Conservation (phyloP, 1,140 invertebrate species). For the Zaprionus africanus region DNA sequence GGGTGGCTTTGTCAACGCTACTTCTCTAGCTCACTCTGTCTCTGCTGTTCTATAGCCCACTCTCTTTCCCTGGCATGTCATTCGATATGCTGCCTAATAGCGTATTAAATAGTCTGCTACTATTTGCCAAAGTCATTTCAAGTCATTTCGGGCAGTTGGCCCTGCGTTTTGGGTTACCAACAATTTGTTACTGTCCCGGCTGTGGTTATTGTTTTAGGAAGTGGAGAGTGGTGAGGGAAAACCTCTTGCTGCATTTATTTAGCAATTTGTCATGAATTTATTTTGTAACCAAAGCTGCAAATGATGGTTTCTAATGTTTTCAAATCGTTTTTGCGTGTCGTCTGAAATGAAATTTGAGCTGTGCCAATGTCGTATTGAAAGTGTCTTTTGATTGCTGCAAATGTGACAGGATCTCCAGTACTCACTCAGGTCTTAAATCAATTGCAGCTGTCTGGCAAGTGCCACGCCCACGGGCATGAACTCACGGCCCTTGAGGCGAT, state of each 20-base stretch:
- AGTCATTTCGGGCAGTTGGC: slow-evolving; percentile 51
- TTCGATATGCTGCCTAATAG: slow-evolving; percentile 82
- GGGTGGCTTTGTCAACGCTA: slow-evolving; percentile 53
- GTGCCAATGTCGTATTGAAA: slow-evolving; percentile 44
- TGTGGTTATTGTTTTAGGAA: slow-evolving; percentile 62
- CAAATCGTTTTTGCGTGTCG: slow-evolving; percentile 54
- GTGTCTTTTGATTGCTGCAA: slow-evolving; percentile 58
- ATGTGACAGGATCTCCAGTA: not conserved
- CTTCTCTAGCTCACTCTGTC: not conserved
- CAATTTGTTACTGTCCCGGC: slow-evolving; percentile 38
- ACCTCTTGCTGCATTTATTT: slow-evolving; percentile 63
- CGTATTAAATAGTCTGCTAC: slow-evolving; percentile 83
- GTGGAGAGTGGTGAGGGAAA: not conserved
- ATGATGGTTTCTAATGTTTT: slow-evolving; percentile 80
- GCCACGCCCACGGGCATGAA: not conserved
- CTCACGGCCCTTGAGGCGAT: slow-evolving; percentile 28
- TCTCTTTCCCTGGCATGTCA: slow-evolving; percentile 46
- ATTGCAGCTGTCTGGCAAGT: slow-evolving; percentile 11
- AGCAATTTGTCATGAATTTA: slow-evolving; percentile 82
- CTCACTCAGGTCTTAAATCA: slow-evolving; percentile 35
- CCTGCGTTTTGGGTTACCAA: slow-evolving; percentile 71
- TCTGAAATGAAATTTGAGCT: slow-evolving; percentile 66
- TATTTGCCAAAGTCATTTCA: slow-evolving; percentile 76
- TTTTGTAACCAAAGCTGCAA: slow-evolving; percentile 82
- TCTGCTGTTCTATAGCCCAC: not conserved